Base-by-base conservation (phyloP, 1,140 invertebrate genomes). In the Pogonomyrmex californicus region DNA sequence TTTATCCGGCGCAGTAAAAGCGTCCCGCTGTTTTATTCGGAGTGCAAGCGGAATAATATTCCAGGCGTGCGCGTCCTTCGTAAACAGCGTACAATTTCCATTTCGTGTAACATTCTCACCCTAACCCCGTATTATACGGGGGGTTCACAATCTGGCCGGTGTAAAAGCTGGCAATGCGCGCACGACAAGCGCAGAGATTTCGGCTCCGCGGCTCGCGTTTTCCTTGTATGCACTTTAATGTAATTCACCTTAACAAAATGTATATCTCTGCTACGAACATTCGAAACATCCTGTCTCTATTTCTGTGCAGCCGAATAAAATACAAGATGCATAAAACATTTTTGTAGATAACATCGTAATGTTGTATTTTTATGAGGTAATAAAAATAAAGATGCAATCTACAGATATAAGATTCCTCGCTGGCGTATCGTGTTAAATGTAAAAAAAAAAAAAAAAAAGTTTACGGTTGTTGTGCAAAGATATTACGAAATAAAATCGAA, bases 51-150 rank as follows among this genome's bases (percentile, higher is more conserved):
- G 75, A 88, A 88, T 88, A 90, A 88, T 91, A 88, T 91, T 90
- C 88, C 83, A 23, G 70, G 86, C 90, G 87, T 90, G 88, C 82
- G 83, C 82, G 83, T 81, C 82, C 81, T 87, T 81, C 88, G 79
- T 89, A 89, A 87, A 91, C 81, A 89, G 86, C 68, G 83, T 88
- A 86, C 88, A 88, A 90, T 88, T 88, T 86, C 83, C 87, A 88
- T 90, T 90, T 86, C 63, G 82, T 77, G 88, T 86, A 90, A 85
- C 78, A 77, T 77, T 60, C 87, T 90, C 81, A 36, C 82, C 75
- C 85, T 58, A 83, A 87, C 75, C 58, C 56, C 44, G 68, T 83
- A 75, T 83, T 83, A 83, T 83, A 83, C 79, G 79, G n/a, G n/a
- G n/a, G n/a, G 68, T 75, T 83, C 79, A 60, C 54, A 83, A 83